phyloP scores from a whole-genome alignment of 2,888 invertebrate genomes.

The Tortrix viridana region DNA sequence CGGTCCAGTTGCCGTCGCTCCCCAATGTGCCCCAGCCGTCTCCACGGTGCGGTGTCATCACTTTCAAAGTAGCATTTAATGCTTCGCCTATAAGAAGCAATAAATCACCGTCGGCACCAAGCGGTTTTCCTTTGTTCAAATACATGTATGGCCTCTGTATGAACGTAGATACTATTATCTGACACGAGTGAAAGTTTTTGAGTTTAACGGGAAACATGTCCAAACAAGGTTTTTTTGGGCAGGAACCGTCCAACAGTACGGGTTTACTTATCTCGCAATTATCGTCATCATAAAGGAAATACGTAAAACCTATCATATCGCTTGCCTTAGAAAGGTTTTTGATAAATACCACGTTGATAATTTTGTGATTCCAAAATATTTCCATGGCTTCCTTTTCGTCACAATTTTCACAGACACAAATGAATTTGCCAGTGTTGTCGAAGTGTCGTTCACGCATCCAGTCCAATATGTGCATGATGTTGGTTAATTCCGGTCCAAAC shows the following conservation, averaged over 20 bases:
- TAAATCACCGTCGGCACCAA: constrained; percentile 67
- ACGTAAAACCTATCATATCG: constrained; percentile 49
- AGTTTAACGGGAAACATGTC: constrained; percentile 59
- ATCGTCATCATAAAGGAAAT: constrained; percentile 57
- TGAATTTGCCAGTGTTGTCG: constrained; percentile 64
- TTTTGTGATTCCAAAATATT: constrained; percentile 61
- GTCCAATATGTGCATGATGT: constrained; percentile 52
- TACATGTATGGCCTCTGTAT: constrained; percentile 64
- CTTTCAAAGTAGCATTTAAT: constrained; percentile 59
- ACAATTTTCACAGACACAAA: constrained; percentile 66
- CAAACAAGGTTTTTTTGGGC: constrained; percentile 29
- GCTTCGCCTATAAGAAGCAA: constrained; percentile 56
- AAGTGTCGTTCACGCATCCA: constrained; percentile 55
- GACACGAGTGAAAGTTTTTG: constrained; percentile 59
- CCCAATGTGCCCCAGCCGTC: constrained; percentile 65
- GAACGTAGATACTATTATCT: constrained; percentile 65
- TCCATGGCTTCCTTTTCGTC: constrained; percentile 56
- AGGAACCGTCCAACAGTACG: constrained; percentile 46
- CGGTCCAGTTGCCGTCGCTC: constrained; percentile 64
- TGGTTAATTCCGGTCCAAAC: constrained; percentile 53
- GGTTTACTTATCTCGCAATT: constrained; percentile 57
- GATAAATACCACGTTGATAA: constrained; percentile 64
- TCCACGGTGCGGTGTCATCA: constrained; percentile 61
- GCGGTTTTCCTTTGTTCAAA: constrained; percentile 51
- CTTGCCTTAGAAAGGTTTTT: constrained; percentile 43